phyloP scores from a whole-genome alignment of 1,140 invertebrate species.

The Pseudomyrmex gracilis region DNA sequence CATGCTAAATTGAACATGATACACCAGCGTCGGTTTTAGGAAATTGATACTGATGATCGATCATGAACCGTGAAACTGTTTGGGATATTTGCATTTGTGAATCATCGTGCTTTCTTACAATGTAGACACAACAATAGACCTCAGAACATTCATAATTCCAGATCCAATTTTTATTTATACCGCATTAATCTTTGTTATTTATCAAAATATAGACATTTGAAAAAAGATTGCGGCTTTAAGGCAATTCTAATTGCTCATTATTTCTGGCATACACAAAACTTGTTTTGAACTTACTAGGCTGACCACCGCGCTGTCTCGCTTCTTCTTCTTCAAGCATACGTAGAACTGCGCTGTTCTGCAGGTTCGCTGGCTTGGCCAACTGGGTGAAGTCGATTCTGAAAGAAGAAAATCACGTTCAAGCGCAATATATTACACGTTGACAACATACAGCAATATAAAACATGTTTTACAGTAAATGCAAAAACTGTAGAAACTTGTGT shows the following conservation, averaged over 20 bases:
- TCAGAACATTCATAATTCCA: background rate
- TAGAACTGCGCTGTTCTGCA: slow-evolving; percentile 93
- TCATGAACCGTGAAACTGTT: background rate
- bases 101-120: slow-evolving; percentile 9
- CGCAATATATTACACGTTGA: background rate
- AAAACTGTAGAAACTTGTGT: too few relatives aligned
- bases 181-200: background rate
- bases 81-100: slow-evolving; percentile 31
- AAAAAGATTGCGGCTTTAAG: background rate
- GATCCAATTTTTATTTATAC: background rate
- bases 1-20: slow-evolving; percentile 34
- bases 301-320: slow-evolving; percentile 86
- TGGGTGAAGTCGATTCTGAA: slow-evolving; percentile 91
- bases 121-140: background rate
- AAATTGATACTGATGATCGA: background rate
- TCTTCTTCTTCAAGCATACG: slow-evolving; percentile 93
- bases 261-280: background rate
- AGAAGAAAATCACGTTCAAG: slow-evolving; percentile 56
- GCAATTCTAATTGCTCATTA: background rate
- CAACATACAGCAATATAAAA: too few relatives aligned
- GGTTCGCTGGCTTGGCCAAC: slow-evolving; percentile 90
- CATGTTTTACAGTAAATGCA: too few relatives aligned
- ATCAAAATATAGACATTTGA: background rate
- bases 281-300: slow-evolving; percentile 86
- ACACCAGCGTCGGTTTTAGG: slow-evolving; percentile 22